A percentile compares a stretch with the other conserved stretches of the same genome.
Evolutionary conservation across 1,140 invertebrate genomes (phyloP).

Genomic region (Macrosteles quadrilineatus): DNA sequence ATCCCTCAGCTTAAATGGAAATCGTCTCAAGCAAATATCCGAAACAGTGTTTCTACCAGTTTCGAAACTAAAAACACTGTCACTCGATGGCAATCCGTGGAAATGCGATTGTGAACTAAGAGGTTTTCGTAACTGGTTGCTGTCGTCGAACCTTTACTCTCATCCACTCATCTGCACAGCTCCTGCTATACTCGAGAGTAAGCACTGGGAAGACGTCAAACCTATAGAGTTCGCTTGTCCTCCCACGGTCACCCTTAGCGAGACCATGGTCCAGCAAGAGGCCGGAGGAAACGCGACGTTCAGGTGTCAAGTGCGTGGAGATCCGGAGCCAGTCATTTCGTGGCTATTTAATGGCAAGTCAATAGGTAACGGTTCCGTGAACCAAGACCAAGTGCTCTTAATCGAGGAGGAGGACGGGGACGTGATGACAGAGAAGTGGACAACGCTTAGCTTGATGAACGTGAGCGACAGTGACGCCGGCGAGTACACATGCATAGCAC

Average conservation of each 20-base stretch:
- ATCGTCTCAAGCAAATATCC: conserved; percentile 65
- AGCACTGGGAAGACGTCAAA: conserved; percentile 66
- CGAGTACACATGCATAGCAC: conserved; percentile 76
- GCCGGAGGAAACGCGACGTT: conserved; percentile 76
- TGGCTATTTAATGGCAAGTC: conserved; percentile 72
- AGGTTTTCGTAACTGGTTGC: conserved; percentile 78
- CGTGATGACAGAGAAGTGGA: conserved; percentile 59
- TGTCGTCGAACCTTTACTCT: conserved; percentile 66
- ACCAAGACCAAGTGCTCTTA: conserved; percentile 50
- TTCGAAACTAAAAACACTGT: conserved; percentile 71
- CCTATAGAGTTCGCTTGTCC: conserved; percentile 72
- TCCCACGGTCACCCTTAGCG: conserved; percentile 63
- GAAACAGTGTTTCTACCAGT: conserved; percentile 65
- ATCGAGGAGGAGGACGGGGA: conserved; percentile 47
- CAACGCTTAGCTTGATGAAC: conserved; percentile 71
- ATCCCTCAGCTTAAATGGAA: conserved; percentile 68
- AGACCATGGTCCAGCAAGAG: conserved; percentile 65
- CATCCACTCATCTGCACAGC: conserved; percentile 63
- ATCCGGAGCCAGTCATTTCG: conserved; percentile 78
- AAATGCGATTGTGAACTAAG: conserved; percentile 82
- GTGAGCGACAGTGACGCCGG: conserved; percentile 76
- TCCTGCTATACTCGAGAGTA: conserved; percentile 59
- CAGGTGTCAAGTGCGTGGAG: conserved; percentile 75
- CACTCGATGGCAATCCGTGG: conserved; percentile 86
- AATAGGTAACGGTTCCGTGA: conserved; percentile 50